Conservation (phyloP, 1,140 invertebrate species). For the Nylanderia fulva region DNA sequence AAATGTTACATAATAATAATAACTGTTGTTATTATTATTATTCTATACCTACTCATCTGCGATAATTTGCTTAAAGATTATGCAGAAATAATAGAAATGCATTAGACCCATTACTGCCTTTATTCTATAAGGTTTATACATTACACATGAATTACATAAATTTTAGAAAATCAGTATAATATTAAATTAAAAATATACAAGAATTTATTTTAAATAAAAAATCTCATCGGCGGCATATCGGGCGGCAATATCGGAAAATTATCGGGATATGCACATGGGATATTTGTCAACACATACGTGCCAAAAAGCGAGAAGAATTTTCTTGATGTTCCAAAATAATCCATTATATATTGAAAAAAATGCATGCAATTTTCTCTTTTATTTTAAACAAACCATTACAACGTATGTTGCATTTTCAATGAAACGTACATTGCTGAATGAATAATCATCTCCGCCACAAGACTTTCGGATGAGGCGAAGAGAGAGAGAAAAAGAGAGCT, state of each 20-base stretch:
- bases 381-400: neutral
- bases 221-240: neutral
- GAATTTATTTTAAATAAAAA: constrained; percentile 21
- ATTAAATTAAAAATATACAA: constrained; percentile 23
- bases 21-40: no score
- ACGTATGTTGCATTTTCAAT: neutral
- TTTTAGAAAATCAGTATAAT: constrained; percentile 5
- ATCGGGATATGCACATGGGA: neutral
- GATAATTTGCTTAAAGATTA: neutral
- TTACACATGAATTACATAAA: constrained; percentile 6
- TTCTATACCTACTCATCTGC: no score
- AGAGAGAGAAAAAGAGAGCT: no score
- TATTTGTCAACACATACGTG: neutral
- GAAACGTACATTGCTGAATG: neutral
- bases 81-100: constrained; percentile 28
- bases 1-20: no score
- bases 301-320: neutral
- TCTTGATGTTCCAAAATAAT: neutral
- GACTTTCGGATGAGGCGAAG: neutral
- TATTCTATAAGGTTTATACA: neutral
- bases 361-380: neutral
- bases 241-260: neutral
- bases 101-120: neutral
- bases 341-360: neutral
- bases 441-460: neutral